Evolutionary conservation across 2,113 vertebrate genomes (phyloP).

Genomic region (Butorides virescens): DNA sequence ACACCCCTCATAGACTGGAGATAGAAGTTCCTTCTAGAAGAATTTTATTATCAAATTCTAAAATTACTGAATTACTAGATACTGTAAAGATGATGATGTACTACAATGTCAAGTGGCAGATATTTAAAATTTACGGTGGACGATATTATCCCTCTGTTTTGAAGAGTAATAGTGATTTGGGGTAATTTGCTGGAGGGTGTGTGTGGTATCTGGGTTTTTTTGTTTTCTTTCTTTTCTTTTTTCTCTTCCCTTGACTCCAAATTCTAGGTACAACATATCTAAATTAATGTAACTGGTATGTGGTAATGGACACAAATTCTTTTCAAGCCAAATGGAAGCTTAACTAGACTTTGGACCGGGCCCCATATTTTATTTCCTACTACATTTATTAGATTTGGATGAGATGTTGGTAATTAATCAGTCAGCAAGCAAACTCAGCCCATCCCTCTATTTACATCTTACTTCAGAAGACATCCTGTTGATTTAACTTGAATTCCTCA

Average conservation of each 20-base stretch:
- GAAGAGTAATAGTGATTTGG: neutral
- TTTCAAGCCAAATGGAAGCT: neutral
- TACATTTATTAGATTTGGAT: neutral
- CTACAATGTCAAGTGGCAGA: neutral
- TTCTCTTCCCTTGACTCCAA: neutral
- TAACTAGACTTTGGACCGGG: neutral
- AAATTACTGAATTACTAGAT: neutral
- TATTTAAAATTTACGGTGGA: neutral
- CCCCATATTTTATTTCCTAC: neutral
- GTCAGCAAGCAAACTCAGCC: neutral
- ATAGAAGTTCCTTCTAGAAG: neutral
- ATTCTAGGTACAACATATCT: neutral
- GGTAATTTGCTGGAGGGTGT: neutral
- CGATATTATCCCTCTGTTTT: neutral
- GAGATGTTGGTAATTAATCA: neutral
- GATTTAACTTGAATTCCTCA: neutral
- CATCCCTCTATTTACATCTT: neutral
- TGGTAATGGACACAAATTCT: neutral
- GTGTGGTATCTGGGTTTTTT: neutral
- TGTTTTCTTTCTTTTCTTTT: neutral
- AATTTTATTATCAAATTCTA: neutral
- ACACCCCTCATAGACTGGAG: neutral
- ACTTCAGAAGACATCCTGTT: neutral
- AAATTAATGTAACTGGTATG: neutral
- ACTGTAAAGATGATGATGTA: neutral